These are phyloP conservation scores for Cryptomyrus ogoouensis DNA, from an alignment of 2,113 vertebrate species.

Conservation along the genomic window DNA sequence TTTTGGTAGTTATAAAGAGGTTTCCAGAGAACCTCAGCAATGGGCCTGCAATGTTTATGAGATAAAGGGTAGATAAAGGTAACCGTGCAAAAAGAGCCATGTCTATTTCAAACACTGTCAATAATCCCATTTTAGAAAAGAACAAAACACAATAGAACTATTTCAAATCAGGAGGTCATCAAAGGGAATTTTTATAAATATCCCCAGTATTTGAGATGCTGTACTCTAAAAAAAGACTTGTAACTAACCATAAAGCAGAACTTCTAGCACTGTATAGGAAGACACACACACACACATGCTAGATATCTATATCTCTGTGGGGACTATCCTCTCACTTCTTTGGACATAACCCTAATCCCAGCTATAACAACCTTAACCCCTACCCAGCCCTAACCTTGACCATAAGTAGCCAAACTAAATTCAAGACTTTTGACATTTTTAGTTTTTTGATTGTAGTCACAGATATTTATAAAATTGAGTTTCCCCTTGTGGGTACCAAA, in stretches of 20 bases:
- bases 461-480: background rate
- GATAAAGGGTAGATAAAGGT: background rate
- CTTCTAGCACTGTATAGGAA: background rate
- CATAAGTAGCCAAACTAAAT: background rate
- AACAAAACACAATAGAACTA: background rate
- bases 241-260: background rate
- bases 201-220: background rate
- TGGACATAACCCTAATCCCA: background rate
- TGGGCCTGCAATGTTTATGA: background rate
- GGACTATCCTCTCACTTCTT: background rate
- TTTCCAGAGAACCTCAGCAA: background rate
- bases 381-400: background rate
- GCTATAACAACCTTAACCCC: background rate
- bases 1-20: background rate
- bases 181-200: background rate
- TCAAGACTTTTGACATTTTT: background rate
- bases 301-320: background rate
- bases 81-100: background rate
- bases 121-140: background rate
- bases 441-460: background rate
- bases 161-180: background rate
- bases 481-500: background rate
- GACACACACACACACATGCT: background rate
- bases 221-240: background rate
- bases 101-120: background rate